Evolutionary conservation across 2,113 vertebrate species (phyloP).

Genomic region (Heterochromis multidens): DNA sequence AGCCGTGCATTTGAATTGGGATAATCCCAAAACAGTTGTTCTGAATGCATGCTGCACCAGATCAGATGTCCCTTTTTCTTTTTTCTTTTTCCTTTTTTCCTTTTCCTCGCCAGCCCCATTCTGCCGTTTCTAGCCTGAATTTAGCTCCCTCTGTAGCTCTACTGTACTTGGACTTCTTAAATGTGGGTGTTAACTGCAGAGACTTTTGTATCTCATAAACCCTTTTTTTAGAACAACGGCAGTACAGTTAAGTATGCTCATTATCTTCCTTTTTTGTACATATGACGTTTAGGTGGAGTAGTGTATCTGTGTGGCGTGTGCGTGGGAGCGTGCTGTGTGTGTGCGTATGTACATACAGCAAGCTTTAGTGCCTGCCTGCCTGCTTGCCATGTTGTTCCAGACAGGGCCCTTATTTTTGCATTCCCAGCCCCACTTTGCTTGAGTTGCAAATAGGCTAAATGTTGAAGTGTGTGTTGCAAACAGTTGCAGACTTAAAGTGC

Average conservation of each 20-base stretch:
- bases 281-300: slow-evolving; percentile 29
- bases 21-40: slow-evolving; percentile 79
- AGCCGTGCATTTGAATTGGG: slow-evolving; percentile 67
- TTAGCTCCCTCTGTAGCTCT: slow-evolving; percentile 51
- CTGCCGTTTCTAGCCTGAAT: slow-evolving; percentile 57
- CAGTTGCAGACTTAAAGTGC: neutral
- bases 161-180: slow-evolving; percentile 58
- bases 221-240: slow-evolving; percentile 53
- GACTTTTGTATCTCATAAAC: slow-evolving; percentile 59
- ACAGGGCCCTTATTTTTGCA: slow-evolving; percentile 3
- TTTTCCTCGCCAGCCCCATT: slow-evolving; percentile 38
- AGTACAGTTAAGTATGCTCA: slow-evolving; percentile 54
- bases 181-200: slow-evolving; percentile 56
- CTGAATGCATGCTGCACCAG: slow-evolving; percentile 58
- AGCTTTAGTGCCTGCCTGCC: neutral
- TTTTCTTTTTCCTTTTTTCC: neutral
- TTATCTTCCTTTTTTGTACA: slow-evolving; percentile 36
- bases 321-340: neutral
- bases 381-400: neutral
- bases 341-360: neutral
- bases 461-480: slow-evolving; percentile 15
- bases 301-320: slow-evolving; percentile 6
- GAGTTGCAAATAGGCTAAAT: neutral
- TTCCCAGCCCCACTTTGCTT: neutral
- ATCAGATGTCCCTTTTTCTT: slow-evolving; percentile 65